Conservation (phyloP, 2,113 vertebrate species). For the Speoplatyrhinus poulsoni region DNA sequence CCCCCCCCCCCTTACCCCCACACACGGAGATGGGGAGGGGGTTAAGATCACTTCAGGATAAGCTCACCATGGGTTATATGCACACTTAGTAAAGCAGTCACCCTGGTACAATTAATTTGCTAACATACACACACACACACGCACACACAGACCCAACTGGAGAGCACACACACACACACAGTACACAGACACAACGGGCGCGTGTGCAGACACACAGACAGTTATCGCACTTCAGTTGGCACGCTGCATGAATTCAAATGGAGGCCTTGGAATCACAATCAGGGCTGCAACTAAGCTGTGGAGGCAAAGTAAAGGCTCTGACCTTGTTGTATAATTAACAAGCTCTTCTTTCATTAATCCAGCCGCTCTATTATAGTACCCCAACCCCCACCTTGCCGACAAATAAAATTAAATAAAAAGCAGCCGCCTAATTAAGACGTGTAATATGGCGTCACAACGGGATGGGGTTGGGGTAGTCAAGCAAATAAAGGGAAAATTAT, state of each 20-base stretch:
- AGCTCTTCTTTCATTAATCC: constrained; percentile 67
- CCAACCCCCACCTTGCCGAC: constrained; percentile 1
- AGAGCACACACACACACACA: not conserved
- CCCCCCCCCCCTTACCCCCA: not conserved
- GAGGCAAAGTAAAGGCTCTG: constrained; percentile 64
- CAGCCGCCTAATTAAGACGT: constrained; percentile 71
- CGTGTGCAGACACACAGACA: constrained; percentile 17
- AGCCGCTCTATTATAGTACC: constrained; percentile 16
- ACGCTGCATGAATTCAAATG: constrained; percentile 58
- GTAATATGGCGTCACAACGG: constrained; percentile 50
- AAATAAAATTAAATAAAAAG: constrained; percentile 3
- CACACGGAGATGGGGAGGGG: not conserved
- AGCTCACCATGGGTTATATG: too few species aligned
- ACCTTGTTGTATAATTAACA: constrained; percentile 76
- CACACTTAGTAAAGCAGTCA: too few species aligned
- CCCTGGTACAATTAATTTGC: not conserved
- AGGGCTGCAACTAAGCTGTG: constrained; percentile 67
- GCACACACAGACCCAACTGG: not conserved
- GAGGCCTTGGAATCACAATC: constrained; percentile 57
- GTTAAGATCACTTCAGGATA: too few species aligned
- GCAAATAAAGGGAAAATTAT: constrained; percentile 41
- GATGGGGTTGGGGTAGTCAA: constrained; percentile 33
- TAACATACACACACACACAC: not conserved
- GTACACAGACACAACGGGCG: not conserved
- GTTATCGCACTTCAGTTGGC: constrained; percentile 34